Evolutionary conservation across 1,140 invertebrate genomes (phyloP).

Genomic region (Eumaeus atala): DNA sequence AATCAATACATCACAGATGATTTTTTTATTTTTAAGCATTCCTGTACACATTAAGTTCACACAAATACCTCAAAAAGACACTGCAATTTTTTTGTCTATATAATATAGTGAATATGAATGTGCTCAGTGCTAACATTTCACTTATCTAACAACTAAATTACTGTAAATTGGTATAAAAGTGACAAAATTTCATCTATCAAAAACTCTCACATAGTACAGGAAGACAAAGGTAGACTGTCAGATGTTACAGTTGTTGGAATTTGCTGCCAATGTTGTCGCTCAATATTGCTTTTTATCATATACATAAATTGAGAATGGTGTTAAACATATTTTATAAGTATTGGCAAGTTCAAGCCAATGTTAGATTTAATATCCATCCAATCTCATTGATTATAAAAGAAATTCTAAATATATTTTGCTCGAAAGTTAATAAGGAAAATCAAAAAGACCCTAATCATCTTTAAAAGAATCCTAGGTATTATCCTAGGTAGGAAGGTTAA

Average conservation of each 20-base stretch:
- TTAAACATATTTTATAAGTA: not conserved
- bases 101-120: not conserved
- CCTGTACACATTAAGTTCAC: not conserved
- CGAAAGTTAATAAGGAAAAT: too few relatives aligned
- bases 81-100: not conserved
- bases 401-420: too few relatives aligned
- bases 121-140: conserved; percentile 1
- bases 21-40: not conserved
- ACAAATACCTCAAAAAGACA: not conserved
- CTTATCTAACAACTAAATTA: not conserved
- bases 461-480: too few relatives aligned
- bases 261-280: too few relatives aligned
- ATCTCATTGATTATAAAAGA: too few relatives aligned
- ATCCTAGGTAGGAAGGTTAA: too few relatives aligned
- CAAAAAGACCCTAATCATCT: not conserved
- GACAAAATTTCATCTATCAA: not conserved
- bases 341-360: too few relatives aligned
- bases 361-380: too few relatives aligned
- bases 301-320: not conserved
- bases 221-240: conserved; percentile 5
- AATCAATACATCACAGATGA: conserved; percentile 5
- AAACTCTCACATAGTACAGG: not conserved
- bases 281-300: not conserved
- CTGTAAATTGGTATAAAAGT: conserved; percentile 10
- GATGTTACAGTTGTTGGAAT: not conserved